These are phyloP conservation scores for Esox niger DNA, from an alignment of 2,113 vertebrate genomes.

Conservation along the genomic window DNA sequence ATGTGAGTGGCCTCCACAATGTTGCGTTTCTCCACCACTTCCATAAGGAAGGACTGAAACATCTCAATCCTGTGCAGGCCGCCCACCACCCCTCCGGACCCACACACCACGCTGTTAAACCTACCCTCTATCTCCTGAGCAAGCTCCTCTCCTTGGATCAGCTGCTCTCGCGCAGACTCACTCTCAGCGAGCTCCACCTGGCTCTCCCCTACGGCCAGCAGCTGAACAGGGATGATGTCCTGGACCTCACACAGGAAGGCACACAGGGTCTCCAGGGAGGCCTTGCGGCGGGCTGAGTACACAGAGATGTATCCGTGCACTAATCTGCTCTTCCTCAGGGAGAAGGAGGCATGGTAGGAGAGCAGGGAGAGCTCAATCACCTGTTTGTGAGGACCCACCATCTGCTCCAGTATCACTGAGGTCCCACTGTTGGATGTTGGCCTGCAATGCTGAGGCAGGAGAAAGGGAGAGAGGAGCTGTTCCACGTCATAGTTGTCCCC, in stretches of 20 bases:
- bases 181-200: conserved; percentile 79
- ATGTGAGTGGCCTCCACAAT: conserved; percentile 91
- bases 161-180: conserved; percentile 83
- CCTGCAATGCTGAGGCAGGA: conserved; percentile 82
- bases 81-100: conserved; percentile 73
- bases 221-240: conserved; percentile 91
- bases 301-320: conserved; percentile 93
- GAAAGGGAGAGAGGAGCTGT: conserved; percentile 83
- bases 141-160: conserved; percentile 90
- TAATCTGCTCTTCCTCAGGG: conserved; percentile 85
- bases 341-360: conserved; percentile 92
- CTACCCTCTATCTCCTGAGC: conserved; percentile 92
- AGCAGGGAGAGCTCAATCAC: conserved; percentile 86
- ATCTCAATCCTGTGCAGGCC: conserved; percentile 83
- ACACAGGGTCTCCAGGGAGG: conserved; percentile 90
- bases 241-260: conserved; percentile 95
- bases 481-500: conserved; percentile 85
- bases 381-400: conserved; percentile 78
- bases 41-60: conserved; percentile 87
- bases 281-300: conserved; percentile 84
- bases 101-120: conserved; percentile 80
- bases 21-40: conserved; percentile 89
- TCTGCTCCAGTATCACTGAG: conserved; percentile 84
- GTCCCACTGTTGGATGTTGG: conserved; percentile 77
- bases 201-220: conserved; percentile 85